Evolutionary conservation across 1,140 invertebrate species (phyloP), one percentile per base, ranked within the genome.

Genomic region (Caenorhabditis latens): DNA sequence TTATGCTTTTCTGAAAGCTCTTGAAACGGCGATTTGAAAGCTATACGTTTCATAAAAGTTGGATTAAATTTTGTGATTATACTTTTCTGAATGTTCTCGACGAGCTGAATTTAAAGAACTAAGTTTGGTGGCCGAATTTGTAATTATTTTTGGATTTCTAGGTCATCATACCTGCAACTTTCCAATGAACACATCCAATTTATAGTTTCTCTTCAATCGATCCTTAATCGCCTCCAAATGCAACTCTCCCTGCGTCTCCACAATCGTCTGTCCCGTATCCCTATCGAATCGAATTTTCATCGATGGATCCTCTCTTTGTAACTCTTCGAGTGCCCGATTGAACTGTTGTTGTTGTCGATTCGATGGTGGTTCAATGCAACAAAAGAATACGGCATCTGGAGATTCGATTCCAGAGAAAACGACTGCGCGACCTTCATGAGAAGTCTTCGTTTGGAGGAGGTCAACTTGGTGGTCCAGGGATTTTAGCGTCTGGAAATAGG

Each of bases 371-470:
- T 99, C 98, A 83, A 99, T 95, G 0, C 96, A 96, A 93, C 98
- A 99, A 91, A 98, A 97, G 93, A 98, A 99, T 0, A 99, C 98
- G 1, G 98, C 97, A 90, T 97, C 95, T 0, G 97, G 96, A 86
- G 97, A 93, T 65, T 94, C 94, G 2, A 96, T 94, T 16, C 95
- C 95, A 87, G 90, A 94, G 90, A 94, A 90, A 94, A 95, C 63
- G 1, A 85, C 57, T 1, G 58, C 46, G 7, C 50, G 14, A 19
- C 61, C 65, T 2, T 85, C 84, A n/a, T 58, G 13, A 11, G 57
- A 85, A 2, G 53, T 42, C 43, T 42, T 65, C 1, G 24, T 3
- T 7, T 32, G 21, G 3, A 83, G 50, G 24, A 58, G 48, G 32
- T 32, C 24, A 13, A 58, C n/a, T 0, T 48, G n/a, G n/a, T 83